A percentile compares a stretch with the other conserved stretches of the same genome.
These are phyloP conservation scores for Chaetophractus vellerosus DNA, from an alignment of 2,797 vertebrate species.

Conservation along the genomic window DNA sequence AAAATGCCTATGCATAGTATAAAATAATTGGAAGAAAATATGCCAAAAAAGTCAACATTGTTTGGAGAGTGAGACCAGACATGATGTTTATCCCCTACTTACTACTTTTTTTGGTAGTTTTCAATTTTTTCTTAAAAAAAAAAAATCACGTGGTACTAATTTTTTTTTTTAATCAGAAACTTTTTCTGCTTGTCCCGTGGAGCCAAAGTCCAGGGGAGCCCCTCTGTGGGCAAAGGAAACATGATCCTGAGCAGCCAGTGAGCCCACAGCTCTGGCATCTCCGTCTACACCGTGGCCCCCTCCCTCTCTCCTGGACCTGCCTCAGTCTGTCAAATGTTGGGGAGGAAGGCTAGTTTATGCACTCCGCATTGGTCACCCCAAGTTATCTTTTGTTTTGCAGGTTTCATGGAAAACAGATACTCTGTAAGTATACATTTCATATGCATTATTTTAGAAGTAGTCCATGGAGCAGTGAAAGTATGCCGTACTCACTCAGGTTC, in stretches of 20 bases:
- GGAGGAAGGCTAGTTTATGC: neutral
- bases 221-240: neutral
- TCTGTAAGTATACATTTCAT: constrained; percentile 88
- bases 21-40: neutral
- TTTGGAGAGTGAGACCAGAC: neutral
- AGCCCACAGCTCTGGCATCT: neutral
- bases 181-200: neutral
- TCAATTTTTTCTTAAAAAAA: neutral
- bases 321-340: neutral
- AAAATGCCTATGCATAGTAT: neutral
- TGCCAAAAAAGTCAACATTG: neutral
- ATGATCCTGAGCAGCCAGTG: neutral
- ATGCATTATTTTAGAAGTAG: neutral
- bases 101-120: constrained; percentile 38
- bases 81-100: constrained; percentile 7
- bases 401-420: constrained; percentile 87
- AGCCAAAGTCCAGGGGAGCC: neutral
- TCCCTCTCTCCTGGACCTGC: rapidly evolving
- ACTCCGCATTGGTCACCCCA: neutral
- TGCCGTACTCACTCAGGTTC: neutral
- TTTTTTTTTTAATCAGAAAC: neutral
- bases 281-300: neutral
- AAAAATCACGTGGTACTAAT: neutral
- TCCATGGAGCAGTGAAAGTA: neutral
- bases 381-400: constrained; percentile 89